These are phyloP conservation scores for Hippocampus comes DNA, from an alignment of 2,113 vertebrate species.

Conservation along the genomic window DNA sequence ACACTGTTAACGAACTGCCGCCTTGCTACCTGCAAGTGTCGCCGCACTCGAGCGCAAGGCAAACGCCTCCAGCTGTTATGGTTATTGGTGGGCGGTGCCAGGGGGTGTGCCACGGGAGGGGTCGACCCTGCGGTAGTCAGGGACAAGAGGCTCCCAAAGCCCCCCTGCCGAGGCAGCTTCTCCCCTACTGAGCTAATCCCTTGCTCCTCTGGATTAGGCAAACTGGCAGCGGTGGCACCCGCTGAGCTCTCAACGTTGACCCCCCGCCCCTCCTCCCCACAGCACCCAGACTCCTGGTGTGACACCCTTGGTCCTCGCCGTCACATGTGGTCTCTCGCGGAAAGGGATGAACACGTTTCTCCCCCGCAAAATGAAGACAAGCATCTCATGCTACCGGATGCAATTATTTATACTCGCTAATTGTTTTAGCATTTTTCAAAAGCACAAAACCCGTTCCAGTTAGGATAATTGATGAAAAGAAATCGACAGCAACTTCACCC, in stretches of 20 bases:
- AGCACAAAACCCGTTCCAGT: background rate
- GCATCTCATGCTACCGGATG: background rate
- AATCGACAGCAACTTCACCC: background rate
- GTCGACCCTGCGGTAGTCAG: conserved; percentile 10
- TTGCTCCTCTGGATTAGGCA: conserved; percentile 64
- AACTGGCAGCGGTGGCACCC: conserved; percentile 59
- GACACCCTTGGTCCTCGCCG: conserved; percentile 5
- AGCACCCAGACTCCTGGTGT: background rate
- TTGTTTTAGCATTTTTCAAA: background rate
- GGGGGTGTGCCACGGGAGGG: background rate
- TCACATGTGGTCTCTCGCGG: conserved; percentile 2
- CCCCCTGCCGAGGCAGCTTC: conserved; percentile 37
- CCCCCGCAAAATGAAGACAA: background rate
- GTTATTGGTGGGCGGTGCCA: background rate
- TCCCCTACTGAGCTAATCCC: conserved; percentile 64
- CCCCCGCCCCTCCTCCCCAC: conserved; percentile 6
- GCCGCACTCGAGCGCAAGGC: conserved; percentile 35
- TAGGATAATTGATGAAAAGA: conserved; percentile 1
- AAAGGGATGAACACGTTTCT: background rate
- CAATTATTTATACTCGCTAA: background rate
- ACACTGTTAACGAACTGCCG: background rate
- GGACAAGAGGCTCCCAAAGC: conserved; percentile 45
- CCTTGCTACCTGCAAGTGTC: background rate
- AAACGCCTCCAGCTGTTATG: conserved; percentile 17
- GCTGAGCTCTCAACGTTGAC: conserved; percentile 55